These are phyloP conservation scores for Hypomecis punctinalis DNA, from an alignment of 2,888 invertebrate species.

Conservation along the genomic window DNA sequence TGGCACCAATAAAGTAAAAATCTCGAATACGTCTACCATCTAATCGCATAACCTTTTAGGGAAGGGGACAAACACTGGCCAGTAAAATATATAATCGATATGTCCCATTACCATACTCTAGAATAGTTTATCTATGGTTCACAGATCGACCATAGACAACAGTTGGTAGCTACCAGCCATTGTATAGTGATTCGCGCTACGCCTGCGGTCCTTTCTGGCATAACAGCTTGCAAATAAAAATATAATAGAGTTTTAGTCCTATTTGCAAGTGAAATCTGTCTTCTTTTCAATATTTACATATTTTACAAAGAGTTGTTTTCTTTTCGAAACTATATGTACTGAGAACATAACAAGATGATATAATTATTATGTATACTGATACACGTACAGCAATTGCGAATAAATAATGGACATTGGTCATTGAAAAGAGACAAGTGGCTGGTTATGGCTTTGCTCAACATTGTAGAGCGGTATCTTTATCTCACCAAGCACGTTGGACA, in stretches of 20 bases:
- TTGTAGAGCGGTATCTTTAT: no score
- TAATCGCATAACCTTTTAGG: background rate
- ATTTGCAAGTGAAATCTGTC: slow-evolving; percentile 25
- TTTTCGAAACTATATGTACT: no score
- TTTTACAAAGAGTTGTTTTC: background rate
- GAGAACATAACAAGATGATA: no score
- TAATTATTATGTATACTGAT: no score
- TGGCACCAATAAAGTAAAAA: no score
- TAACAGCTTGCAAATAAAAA: slow-evolving; percentile 79
- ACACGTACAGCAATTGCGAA: no score
- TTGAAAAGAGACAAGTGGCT: no score
- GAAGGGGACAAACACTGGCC: slow-evolving; percentile 29
- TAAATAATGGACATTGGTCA: no score
- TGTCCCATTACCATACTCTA: slow-evolving; percentile 62
- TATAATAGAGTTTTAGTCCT: slow-evolving; percentile 36
- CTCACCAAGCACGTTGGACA: no score
- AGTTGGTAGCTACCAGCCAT: slow-evolving; percentile 72
- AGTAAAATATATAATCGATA: slow-evolving; percentile 42
- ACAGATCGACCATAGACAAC: slow-evolving; percentile 71
- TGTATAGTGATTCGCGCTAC: slow-evolving; percentile 73
- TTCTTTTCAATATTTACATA: background rate
- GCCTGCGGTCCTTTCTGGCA: slow-evolving; percentile 65
- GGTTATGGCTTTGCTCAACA: no score
- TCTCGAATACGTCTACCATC: no score
- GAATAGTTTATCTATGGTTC: slow-evolving; percentile 48